Conservation (phyloP, 1,140 invertebrate genomes). For the Homarus americanus region DNA sequence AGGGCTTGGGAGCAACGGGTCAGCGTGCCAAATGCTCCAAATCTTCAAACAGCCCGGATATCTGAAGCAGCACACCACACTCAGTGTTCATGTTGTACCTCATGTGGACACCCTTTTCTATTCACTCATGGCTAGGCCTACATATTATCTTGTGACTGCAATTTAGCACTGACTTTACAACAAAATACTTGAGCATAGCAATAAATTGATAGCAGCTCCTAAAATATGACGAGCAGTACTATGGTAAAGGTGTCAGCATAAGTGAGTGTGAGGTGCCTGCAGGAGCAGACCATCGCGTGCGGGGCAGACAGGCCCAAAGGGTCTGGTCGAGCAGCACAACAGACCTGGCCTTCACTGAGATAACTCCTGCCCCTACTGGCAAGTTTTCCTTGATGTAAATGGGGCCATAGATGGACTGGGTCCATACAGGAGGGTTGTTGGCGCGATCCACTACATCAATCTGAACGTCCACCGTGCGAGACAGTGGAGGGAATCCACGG, state of each 20-base stretch:
- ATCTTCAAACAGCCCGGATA: slow-evolving; percentile 71
- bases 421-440: slow-evolving; percentile 98
- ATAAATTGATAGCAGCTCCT: not conserved
- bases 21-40: slow-evolving; percentile 73
- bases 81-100: slow-evolving; percentile 57
- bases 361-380: slow-evolving; percentile 96
- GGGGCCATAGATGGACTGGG: slow-evolving; percentile 95
- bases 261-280: slow-evolving; percentile 66
- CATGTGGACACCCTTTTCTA: slow-evolving; percentile 53
- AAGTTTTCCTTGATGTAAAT: slow-evolving; percentile 98
- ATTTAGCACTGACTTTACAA: not conserved
- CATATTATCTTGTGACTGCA: not conserved
- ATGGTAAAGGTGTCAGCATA: slow-evolving; percentile 52
- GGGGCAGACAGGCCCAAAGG: slow-evolving; percentile 71
- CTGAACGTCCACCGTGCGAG: slow-evolving; percentile 96
- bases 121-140: not conserved
- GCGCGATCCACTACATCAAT: slow-evolving; percentile 97
- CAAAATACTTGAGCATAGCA: not conserved
- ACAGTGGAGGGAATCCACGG: slow-evolving; percentile 95
- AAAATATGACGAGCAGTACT: not conserved
- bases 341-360: slow-evolving; percentile 98
- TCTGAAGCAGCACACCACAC: slow-evolving; percentile 71
- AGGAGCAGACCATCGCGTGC: slow-evolving; percentile 69
- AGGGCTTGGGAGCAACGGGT: slow-evolving; percentile 73
- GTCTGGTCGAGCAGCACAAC: slow-evolving; percentile 78